Evolutionary conservation across 64 coral and sea anemone species (phyloP).

Genomic region (Acropora tenuis): DNA sequence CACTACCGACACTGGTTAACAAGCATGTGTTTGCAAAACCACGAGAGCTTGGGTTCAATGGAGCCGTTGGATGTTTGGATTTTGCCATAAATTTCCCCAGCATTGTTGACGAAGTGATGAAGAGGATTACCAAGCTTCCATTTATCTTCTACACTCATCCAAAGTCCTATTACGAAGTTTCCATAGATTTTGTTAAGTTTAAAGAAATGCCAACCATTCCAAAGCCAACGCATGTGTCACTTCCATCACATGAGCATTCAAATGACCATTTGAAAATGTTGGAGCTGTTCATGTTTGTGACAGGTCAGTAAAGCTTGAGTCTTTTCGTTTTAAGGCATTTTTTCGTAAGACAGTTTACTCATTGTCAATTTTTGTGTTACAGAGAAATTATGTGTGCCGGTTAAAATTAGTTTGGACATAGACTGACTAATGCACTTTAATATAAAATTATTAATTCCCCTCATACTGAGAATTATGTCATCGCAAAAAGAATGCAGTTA

Average conservation of each 20-base stretch:
- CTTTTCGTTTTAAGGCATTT: no score
- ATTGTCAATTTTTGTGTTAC: no score
- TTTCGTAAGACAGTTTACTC: no score
- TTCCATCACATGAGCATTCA: neutral
- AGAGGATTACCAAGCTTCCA: slow-evolving; percentile 50
- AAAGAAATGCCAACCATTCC: slow-evolving; percentile 38
- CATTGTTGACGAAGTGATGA: slow-evolving; percentile 49
- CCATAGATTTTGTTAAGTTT: slow-evolving; percentile 53
- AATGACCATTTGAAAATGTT: no score
- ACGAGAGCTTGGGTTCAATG: slow-evolving; percentile 49
- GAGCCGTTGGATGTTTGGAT: slow-evolving; percentile 60
- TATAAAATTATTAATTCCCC: no score
- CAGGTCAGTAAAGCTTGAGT: no score
- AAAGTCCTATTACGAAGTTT: slow-evolving; percentile 54
- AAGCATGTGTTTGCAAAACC: slow-evolving; percentile 50
- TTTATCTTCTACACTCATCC: slow-evolving; percentile 59
- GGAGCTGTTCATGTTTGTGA: no score
- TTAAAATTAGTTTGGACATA: no score
- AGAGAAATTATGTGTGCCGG: no score
- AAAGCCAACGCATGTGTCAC: slow-evolving; percentile 29
- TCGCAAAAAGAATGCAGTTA: no score
- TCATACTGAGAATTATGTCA: no score
- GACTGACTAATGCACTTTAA: no score
- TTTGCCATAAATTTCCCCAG: slow-evolving; percentile 51
- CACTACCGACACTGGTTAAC: slow-evolving; percentile 53